Evolutionary conservation across 2,797 vertebrate species (phyloP), one percentile per base, ranked within the genome.

Genomic region (Sebastes minor): DNA sequence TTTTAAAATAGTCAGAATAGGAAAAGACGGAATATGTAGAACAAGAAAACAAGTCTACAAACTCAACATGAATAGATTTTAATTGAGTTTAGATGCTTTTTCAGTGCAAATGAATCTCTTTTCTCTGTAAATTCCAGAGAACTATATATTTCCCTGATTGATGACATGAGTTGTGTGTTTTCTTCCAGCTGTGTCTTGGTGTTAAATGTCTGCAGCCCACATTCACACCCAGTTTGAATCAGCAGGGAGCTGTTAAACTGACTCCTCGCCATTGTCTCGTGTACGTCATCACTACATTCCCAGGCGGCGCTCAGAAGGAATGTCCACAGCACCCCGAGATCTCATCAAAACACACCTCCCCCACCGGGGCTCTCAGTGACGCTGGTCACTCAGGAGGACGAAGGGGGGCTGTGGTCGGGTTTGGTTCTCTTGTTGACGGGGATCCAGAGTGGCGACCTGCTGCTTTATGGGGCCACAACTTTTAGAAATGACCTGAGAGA

Each of bases 261-360:
- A 65, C 81, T 86, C 80, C 80, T 82, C 60, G 0, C 71, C 60
- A 76, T 81, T 81, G 85, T 84, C 84, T 35, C n/a, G 4, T 8
- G 28, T 30, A 81, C 83, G 63, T 88, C 83, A 81, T 76, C 76
- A 10, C 35, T 42, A 1, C 85, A 73, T 84, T 74, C 89, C 85
- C 61, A 42, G 65, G 80, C 76, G 80, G 74, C 62, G 7, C 63
- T 73, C 38, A 6, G 59, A 46, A 89, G 82, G 89, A 90, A 89
- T 90, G 84, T 83, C 64, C 74, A 66, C 67, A 64, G 85, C 87
- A 81, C 66, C 60, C 73, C 66, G 9, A 83, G 69, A 84, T 74
- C 75, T 62, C 74, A 59, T 71, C 66, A 70, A 81, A 78, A 56
- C 71, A 73, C 16, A 6, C 79, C 71, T 46, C 65, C 69, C 69